phyloP scores from a whole-genome alignment of 2,113 vertebrate genomes.

The Reinhardtius hippoglossoides region DNA sequence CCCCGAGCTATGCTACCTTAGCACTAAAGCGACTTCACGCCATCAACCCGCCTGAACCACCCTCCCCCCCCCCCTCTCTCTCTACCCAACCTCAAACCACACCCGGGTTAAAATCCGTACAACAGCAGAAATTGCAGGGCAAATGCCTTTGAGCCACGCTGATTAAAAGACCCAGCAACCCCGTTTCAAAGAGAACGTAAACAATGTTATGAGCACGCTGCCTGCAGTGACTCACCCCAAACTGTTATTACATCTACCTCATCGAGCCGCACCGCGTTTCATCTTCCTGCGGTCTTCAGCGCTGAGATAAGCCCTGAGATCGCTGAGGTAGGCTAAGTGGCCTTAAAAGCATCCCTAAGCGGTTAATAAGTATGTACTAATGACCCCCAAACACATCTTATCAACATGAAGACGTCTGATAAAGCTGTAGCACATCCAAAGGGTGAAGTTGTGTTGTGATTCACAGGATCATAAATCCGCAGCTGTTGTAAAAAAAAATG shows the following conservation, averaged over 20 bases:
- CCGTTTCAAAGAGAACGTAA: conserved; percentile 73
- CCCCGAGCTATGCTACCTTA: conserved; percentile 40
- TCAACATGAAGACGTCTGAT: conserved; percentile 68
- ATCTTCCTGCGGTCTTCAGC: conserved; percentile 66
- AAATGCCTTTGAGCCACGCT: conserved; percentile 68
- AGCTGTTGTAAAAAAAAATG: conserved; percentile 44
- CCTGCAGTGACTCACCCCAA: conserved; percentile 73
- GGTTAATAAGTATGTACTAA: conserved; percentile 80
- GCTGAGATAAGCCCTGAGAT: conserved; percentile 67
- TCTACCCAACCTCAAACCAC: conserved; percentile 62
- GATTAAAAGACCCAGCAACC: conserved; percentile 77
- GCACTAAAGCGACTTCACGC: conserved; percentile 53
- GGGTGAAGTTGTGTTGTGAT: conserved; percentile 50
- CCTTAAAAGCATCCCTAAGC: conserved; percentile 72
- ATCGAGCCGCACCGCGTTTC: conserved; percentile 59
- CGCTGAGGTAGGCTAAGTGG: conserved; percentile 73
- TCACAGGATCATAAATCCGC: conserved; percentile 50
- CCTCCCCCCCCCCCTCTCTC: conserved; percentile 14
- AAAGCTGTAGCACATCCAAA: conserved; percentile 47
- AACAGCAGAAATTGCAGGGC: conserved; percentile 78
- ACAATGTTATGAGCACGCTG: conserved; percentile 69
- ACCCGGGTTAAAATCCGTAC: conserved; percentile 69
- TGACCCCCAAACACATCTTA: conserved; percentile 70
- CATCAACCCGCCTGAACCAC: conserved; percentile 52
- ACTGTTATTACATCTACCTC: conserved; percentile 73